These are phyloP conservation scores for Sthenelais limicola DNA, from an alignment of 2,888 invertebrate genomes.

Conservation along the genomic window DNA sequence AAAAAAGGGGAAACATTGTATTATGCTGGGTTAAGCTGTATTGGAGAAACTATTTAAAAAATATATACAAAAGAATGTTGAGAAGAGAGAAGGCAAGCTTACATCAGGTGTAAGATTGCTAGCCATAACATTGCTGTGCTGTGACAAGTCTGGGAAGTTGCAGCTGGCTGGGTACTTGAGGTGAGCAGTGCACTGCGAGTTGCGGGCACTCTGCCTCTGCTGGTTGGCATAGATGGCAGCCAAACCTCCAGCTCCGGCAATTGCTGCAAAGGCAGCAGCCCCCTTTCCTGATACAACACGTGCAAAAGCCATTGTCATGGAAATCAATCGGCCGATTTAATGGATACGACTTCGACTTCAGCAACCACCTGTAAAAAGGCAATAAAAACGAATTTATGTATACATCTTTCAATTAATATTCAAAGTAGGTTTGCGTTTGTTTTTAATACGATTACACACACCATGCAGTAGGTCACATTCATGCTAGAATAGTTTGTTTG, in stretches of 20 bases:
- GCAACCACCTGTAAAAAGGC: no score
- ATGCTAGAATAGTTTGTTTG: no score
- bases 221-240: slow-evolving; percentile 1
- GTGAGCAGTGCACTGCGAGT: slow-evolving; percentile 47
- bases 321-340: no score
- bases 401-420: no score
- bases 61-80: not conserved
- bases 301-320: slow-evolving; percentile 4
- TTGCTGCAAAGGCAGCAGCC: slow-evolving; percentile 2
- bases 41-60: not conserved
- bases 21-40: no score
- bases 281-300: not conserved
- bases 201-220: slow-evolving; percentile 42
- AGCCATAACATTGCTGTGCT: slow-evolving; percentile 54
- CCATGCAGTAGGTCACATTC: no score
- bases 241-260: slow-evolving; percentile 27
- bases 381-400: no score
- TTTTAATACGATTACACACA: no score
- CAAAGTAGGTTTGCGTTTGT: no score
- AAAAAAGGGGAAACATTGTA: no score
- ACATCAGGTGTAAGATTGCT: slow-evolving; percentile 49
- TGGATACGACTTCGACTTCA: no score
- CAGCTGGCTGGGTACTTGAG: slow-evolving; percentile 52
- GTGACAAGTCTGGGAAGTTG: slow-evolving; percentile 53
- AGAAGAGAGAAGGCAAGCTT: not conserved